These are phyloP conservation scores for Drosophila serrata DNA, from an alignment of 1,140 invertebrate genomes.

Conservation along the genomic window DNA sequence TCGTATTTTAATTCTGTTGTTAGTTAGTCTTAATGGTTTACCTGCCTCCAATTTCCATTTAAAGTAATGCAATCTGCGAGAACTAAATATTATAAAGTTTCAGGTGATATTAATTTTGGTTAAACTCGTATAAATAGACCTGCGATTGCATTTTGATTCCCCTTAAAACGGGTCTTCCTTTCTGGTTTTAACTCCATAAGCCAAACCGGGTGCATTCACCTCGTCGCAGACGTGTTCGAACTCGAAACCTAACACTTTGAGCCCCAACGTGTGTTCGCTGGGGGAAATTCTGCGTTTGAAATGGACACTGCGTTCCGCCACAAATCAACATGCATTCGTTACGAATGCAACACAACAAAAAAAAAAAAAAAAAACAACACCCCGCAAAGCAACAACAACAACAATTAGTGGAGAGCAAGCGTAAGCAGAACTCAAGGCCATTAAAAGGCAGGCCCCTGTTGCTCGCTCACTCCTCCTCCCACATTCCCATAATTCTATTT, in stretches of 20 bases:
- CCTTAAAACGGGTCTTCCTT: not conserved
- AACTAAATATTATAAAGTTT: not conserved
- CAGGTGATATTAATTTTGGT: not conserved
- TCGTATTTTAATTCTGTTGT: no score
- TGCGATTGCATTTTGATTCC: not conserved
- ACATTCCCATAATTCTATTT: not conserved
- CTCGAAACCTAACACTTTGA: slow-evolving; percentile 15
- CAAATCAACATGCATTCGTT: not conserved
- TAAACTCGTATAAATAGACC: not conserved
- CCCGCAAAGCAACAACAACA: slow-evolving; percentile 5
- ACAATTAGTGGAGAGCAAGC: slow-evolving; percentile 1
- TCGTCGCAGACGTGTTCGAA: slow-evolving; percentile 5
- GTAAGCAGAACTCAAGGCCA: slow-evolving; percentile 40
- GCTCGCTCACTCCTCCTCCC: not conserved
- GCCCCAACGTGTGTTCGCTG: slow-evolving; percentile 3
- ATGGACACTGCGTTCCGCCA: slow-evolving; percentile 11
- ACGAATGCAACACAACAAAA: slow-evolving; percentile 2
- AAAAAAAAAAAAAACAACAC: slow-evolving; percentile 22
- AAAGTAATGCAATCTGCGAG: no score
- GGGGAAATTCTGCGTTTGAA: slow-evolving; percentile 28
- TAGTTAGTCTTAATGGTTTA: no score
- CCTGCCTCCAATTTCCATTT: no score
- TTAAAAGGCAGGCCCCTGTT: not conserved
- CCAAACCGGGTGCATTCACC: slow-evolving; percentile 22
- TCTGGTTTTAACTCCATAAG: not conserved